Percentiles rank a stretch among this genome's conserved stretches.
Conservation (phyloP, 2,797 vertebrate genomes). For the Lacerta agilis region DNA sequence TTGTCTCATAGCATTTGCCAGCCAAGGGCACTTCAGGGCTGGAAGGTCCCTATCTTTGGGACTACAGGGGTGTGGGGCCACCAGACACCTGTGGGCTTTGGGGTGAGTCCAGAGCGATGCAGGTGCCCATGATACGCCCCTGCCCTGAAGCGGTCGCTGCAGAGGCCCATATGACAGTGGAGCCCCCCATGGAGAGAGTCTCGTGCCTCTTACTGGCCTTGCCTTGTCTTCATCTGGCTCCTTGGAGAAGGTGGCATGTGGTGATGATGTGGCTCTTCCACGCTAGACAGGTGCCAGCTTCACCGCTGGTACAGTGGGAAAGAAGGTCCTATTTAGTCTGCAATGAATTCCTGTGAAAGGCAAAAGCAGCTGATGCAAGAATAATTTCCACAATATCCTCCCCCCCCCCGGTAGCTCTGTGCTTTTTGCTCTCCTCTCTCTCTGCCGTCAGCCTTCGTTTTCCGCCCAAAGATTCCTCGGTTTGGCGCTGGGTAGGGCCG, state of each 20-base stretch:
- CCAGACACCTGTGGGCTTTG: no score
- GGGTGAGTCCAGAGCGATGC: no score
- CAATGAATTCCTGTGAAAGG: no score
- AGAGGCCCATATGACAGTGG: not conserved
- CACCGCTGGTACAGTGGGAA: not conserved
- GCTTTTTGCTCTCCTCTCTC: not conserved
- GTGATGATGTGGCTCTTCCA: not conserved
- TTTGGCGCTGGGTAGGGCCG: not conserved
- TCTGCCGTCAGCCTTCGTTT: not conserved
- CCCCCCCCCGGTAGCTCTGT: not conserved
- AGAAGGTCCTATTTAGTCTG: not conserved
- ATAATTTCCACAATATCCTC: not conserved
- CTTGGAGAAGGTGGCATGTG: no score
- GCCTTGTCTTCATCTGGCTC: not conserved
- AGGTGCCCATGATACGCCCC: not conserved
- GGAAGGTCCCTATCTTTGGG: no score
- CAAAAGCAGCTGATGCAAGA: not conserved
- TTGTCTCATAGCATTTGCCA: not conserved
- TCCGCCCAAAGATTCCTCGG: not conserved
- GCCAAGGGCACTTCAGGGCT: not conserved
- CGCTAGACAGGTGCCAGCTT: accelerated
- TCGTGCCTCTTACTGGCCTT: no score
- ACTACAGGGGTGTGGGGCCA: not conserved
- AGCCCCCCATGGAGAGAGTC: not conserved
- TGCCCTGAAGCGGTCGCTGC: not conserved